Evolutionary conservation across 2,888 invertebrate genomes (phyloP).

Genomic region (Lutraria lutraria): DNA sequence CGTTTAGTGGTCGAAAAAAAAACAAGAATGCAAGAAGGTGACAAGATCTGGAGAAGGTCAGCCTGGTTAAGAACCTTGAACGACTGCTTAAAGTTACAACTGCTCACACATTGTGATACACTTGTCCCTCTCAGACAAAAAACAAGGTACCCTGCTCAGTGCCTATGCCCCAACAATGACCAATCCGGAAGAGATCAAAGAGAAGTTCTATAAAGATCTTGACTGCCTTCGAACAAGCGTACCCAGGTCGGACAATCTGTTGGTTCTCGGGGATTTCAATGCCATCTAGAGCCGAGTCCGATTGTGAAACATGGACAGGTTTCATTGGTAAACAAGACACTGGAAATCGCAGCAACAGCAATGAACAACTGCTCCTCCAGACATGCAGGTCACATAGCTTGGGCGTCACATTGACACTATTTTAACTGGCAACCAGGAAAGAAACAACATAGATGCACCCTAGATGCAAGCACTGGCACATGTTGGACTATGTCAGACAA

Average conservation of each 20-base stretch:
- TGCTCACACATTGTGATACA: no score
- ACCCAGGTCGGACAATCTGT: conserved; percentile 37
- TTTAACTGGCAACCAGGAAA: not conserved
- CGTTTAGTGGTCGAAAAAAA: no score
- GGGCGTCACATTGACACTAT: not conserved
- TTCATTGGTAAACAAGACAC: conserved; percentile 40
- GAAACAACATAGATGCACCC: not conserved
- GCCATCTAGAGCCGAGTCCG: conserved; percentile 46
- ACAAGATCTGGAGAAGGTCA: no score
- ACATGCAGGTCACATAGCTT: not conserved
- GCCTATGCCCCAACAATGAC: conserved; percentile 45
- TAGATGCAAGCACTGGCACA: not conserved
- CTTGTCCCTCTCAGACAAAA: no score
- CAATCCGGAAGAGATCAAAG: conserved; percentile 53
- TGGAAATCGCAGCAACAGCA: conserved; percentile 24
- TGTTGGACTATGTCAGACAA: not conserved
- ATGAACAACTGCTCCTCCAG: not conserved
- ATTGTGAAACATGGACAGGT: conserved; percentile 16
- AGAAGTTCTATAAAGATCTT: conserved; percentile 55
- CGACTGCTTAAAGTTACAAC: no score
- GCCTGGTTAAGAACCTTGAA: no score
- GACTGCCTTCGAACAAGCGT: conserved; percentile 22
- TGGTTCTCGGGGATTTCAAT: conserved; percentile 45
- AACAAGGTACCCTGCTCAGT: not conserved
- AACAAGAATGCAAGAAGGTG: no score